These are phyloP conservation scores for Coracias cyanogaster DNA, from an alignment of 2,797 vertebrate species.

Conservation along the genomic window DNA sequence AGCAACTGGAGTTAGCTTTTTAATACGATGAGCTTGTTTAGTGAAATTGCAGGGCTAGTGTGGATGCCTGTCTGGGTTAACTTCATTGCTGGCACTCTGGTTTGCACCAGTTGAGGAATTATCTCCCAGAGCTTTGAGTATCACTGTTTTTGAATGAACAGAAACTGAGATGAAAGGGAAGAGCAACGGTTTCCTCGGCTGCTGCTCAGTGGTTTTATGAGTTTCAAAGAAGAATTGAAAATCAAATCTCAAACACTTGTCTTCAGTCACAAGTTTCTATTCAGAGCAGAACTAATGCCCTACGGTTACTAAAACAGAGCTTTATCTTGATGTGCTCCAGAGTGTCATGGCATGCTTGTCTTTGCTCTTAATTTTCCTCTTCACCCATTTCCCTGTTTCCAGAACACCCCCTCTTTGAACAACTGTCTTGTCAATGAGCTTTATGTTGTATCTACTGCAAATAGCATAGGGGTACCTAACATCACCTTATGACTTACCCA, in stretches of 20 bases:
- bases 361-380: neutral
- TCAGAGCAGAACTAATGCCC: conserved; percentile 12
- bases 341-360: neutral
- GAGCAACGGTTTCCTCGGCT: neutral
- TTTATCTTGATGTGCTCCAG: neutral
- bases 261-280: neutral
- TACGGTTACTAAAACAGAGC: neutral
- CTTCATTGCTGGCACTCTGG: neutral
- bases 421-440: neutral
- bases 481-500: neutral
- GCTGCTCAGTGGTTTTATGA: neutral
- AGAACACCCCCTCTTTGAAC: neutral
- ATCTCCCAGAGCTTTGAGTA: neutral
- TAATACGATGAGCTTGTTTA: neutral
- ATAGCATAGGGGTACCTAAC: neutral
- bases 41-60: neutral
- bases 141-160: neutral
- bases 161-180: conserved; percentile 1
- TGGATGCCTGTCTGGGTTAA: neutral
- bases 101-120: neutral
- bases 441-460: neutral
- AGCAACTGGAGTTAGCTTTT: neutral
- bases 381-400: neutral
- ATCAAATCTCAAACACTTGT: conserved; percentile 1
- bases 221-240: conserved; percentile 63